Conservation (phyloP, 2,888 invertebrate species). For the Serripes groenlandicus region DNA sequence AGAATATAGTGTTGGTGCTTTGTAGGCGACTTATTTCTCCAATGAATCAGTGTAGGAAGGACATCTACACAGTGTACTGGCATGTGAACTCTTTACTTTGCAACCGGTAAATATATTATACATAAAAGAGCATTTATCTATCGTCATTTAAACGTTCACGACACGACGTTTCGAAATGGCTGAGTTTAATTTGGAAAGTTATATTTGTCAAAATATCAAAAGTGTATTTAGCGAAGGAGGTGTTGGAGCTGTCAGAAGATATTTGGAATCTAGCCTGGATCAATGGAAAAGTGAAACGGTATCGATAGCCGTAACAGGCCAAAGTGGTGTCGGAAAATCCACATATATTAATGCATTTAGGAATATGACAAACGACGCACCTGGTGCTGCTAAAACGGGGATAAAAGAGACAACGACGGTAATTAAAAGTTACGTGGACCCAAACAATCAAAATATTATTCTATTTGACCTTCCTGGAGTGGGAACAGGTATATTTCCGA, state of each 20-base stretch:
- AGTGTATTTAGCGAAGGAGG: neutral
- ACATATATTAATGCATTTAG: slow-evolving; percentile 51
- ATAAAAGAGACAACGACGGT: neutral
- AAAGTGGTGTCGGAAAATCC: slow-evolving; percentile 52
- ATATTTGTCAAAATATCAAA: too few relatives aligned
- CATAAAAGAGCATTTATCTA: too few relatives aligned
- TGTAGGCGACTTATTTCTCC: too few relatives aligned
- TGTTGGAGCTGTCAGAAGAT: neutral
- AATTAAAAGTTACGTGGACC: slow-evolving; percentile 35
- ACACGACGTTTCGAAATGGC: too few relatives aligned
- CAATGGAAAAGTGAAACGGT: slow-evolving; percentile 35
- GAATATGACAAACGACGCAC: slow-evolving; percentile 32
- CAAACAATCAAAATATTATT: slow-evolving; percentile 38
- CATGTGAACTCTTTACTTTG: too few relatives aligned
- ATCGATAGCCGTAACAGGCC: slow-evolving; percentile 42
- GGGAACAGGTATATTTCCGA: slow-evolving; percentile 53
- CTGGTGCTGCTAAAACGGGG: neutral
- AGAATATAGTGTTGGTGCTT: too few relatives aligned
- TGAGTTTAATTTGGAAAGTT: too few relatives aligned
- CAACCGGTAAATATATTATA: too few relatives aligned
- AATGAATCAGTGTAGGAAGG: too few relatives aligned
- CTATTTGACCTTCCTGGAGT: slow-evolving; percentile 66
- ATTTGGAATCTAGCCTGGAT: neutral
- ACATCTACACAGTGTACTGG: too few relatives aligned
- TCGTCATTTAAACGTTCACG: too few relatives aligned